A percentile compares a stretch with the other conserved stretches of the same genome.
These are phyloP conservation scores for Pleuronectes platessa DNA, from an alignment of 2,113 vertebrate genomes.

Conservation along the genomic window DNA sequence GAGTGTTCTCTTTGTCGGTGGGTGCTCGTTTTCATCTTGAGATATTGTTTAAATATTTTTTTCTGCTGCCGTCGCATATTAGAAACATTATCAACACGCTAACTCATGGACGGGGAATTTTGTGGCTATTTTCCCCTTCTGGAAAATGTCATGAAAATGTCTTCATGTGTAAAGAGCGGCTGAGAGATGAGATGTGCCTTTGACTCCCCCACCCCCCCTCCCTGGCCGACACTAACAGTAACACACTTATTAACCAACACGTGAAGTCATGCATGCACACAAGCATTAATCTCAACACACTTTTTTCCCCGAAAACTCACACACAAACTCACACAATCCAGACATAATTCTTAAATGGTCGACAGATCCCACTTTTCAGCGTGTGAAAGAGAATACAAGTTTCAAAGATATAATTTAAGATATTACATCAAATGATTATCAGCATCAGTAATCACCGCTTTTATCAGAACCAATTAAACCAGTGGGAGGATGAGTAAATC, in stretches of 20 bases:
- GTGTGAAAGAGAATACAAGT: background rate
- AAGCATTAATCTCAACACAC: constrained; percentile 1
- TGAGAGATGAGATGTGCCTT: constrained; percentile 52
- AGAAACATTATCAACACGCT: too few species aligned
- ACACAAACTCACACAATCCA: background rate
- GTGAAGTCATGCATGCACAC: background rate
- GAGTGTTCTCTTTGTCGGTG: too few species aligned
- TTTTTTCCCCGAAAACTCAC: constrained; percentile 10
- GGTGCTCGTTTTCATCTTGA: too few species aligned
- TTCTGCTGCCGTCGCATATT: too few species aligned
- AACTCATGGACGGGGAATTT: too few species aligned
- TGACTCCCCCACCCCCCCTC: constrained; percentile 37
- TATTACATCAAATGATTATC: constrained; percentile 11
- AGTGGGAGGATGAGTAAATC: constrained; percentile 59
- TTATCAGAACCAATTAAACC: constrained; percentile 51
- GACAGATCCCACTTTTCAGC: background rate
- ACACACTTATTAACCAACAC: constrained; percentile 52
- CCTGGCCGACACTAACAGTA: constrained; percentile 50
- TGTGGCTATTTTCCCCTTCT: too few species aligned
- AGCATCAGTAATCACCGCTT: constrained; percentile 36
- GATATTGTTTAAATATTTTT: too few species aligned
- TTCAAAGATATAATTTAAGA: constrained; percentile 34
- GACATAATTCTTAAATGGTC: too few species aligned
- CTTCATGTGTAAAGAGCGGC: background rate
- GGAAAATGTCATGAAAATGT: too few species aligned